phyloP scores from a whole-genome alignment of 1,140 invertebrate species.

The Octopus sinensis region DNA sequence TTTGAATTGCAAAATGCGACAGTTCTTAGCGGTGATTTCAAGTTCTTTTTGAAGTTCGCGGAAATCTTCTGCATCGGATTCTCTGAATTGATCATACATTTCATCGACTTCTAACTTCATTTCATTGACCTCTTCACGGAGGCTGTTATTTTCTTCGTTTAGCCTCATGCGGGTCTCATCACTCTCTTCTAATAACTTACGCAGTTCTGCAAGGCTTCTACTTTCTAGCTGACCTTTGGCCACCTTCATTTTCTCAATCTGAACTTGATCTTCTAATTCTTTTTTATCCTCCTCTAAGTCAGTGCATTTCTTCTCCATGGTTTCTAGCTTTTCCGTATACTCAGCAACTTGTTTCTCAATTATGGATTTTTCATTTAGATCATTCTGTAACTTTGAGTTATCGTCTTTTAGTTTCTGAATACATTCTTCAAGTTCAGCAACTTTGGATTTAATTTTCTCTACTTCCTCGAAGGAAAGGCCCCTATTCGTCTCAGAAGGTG shows the following conservation, averaged over 20 bases:
- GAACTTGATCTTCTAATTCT: constrained; percentile 24
- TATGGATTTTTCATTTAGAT: neutral
- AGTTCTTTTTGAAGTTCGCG: constrained; percentile 65
- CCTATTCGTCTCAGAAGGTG: neutral
- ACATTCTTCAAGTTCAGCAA: constrained; percentile 11
- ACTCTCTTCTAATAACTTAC: constrained; percentile 26
- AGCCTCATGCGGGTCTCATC: constrained; percentile 81
- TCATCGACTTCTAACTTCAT: constrained; percentile 96
- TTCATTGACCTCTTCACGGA: constrained; percentile 89
- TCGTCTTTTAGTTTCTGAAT: constrained; percentile 10
- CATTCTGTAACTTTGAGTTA: constrained; percentile 31
- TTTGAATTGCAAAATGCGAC: constrained; percentile 96
- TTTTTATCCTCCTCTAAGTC: constrained; percentile 37
- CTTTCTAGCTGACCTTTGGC: constrained; percentile 30
- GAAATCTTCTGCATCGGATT: constrained; percentile 96
- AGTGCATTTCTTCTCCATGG: constrained; percentile 38
- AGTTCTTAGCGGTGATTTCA: constrained; percentile 80
- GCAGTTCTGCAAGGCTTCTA: constrained; percentile 28
- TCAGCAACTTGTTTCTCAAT: constrained; percentile 36
- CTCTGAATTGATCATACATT: constrained; percentile 92
- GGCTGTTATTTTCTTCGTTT: constrained; percentile 93
- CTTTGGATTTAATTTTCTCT: neutral
- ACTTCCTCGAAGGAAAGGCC: neutral
- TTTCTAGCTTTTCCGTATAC: constrained; percentile 56
- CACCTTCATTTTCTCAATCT: constrained; percentile 25